Percentiles rank a stretch among this genome's conserved stretches.
Evolutionary conservation across 2,113 vertebrate genomes (phyloP).

Genomic region (Tragulus kanchil): DNA sequence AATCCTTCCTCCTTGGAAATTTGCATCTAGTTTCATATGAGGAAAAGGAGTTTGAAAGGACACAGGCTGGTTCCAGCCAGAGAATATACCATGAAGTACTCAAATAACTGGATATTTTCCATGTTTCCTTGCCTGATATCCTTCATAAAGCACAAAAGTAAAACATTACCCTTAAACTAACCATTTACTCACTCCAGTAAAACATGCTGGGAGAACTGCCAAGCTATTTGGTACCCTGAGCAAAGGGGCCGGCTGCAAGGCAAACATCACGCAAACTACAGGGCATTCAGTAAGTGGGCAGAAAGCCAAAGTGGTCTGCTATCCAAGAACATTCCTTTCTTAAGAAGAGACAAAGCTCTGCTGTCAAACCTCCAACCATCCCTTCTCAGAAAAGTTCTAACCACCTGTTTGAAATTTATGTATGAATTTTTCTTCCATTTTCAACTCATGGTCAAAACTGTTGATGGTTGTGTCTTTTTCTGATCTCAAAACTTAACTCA

Average conservation of each 20-base stretch:
- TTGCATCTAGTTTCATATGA: constrained; percentile 28
- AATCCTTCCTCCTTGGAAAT: constrained; percentile 64
- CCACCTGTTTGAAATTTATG: background rate
- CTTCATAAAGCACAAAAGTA: constrained; percentile 39
- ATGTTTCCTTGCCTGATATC: constrained; percentile 35
- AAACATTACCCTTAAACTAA: constrained; percentile 53
- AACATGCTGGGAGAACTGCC: constrained; percentile 1
- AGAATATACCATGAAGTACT: background rate
- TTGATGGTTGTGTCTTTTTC: background rate
- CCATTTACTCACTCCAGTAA: background rate
- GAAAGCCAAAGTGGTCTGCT: background rate
- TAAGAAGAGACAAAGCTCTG: constrained; percentile 29
- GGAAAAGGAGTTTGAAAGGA: background rate
- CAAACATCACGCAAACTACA: background rate
- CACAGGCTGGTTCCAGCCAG: background rate
- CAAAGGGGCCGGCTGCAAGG: background rate
- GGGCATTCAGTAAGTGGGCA: background rate
- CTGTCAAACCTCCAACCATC: constrained; percentile 10
- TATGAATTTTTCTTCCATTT: constrained; percentile 24
- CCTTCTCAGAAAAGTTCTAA: constrained; percentile 40
- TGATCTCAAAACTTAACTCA: constrained; percentile 55
- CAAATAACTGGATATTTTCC: background rate
- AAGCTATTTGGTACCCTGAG: constrained; percentile 23
- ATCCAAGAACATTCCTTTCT: constrained; percentile 48
- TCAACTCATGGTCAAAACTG: background rate